Percentiles rank a stretch among this genome's conserved stretches.
phyloP scores from a whole-genome alignment of 1,140 invertebrate species.

The Aphis gossypii region DNA sequence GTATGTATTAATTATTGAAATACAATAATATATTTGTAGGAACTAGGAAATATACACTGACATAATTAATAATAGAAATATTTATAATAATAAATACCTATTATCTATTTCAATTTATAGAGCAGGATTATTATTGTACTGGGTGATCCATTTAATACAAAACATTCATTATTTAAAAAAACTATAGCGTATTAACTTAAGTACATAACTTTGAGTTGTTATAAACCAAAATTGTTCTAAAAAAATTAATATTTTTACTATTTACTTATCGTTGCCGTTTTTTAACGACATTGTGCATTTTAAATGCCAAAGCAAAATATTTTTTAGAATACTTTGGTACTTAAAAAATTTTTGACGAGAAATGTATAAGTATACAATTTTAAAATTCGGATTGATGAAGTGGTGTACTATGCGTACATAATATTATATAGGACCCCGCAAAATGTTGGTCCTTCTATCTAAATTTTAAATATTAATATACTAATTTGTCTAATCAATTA shows the following conservation, averaged over 20 bases:
- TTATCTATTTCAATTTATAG: not conserved
- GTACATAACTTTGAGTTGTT: no score
- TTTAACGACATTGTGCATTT: no score
- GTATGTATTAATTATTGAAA: not conserved
- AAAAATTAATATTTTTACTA: not conserved
- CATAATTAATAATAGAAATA: not conserved
- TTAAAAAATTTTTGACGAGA: not conserved
- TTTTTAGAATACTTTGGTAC: not conserved
- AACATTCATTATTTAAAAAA: no score
- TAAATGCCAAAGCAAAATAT: not conserved
- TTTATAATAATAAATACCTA: no score
- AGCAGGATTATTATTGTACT: not conserved
- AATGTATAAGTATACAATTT: no score
- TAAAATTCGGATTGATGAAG: not conserved
- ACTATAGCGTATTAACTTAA: no score
- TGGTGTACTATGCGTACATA: no score
- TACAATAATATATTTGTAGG: not conserved
- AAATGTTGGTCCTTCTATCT: not conserved
- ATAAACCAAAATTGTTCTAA: no score
- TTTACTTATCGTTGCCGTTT: no score
- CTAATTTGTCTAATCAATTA: not conserved
- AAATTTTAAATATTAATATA: not conserved
- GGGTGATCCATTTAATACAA: no score
- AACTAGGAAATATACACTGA: not conserved
- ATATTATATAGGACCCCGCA: no score